Evolutionary conservation across 2,888 invertebrate genomes (phyloP).

Genomic region (Lampropteryx suffumata): DNA sequence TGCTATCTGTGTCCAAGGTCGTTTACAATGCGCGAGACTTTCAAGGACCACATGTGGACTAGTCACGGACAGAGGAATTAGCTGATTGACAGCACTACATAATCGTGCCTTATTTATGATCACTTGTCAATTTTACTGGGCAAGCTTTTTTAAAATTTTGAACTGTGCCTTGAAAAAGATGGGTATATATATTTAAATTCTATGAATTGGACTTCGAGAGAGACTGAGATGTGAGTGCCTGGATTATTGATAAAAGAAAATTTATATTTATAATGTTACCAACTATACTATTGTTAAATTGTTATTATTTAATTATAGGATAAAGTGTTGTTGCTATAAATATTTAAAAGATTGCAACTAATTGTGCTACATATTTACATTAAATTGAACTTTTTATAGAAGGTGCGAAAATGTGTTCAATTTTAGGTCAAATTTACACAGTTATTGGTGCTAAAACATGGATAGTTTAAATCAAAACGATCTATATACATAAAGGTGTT

Average conservation of each 20-base stretch:
- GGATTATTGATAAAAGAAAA: constrained; percentile 23
- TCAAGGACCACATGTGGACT: constrained; percentile 87
- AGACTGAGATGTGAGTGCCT: constrained; percentile 35
- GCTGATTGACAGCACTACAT: constrained; percentile 39
- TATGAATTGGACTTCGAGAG: constrained; percentile 28
- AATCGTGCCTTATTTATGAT: constrained; percentile 61
- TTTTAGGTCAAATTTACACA: constrained; percentile 33
- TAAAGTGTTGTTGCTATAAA: constrained; percentile 7
- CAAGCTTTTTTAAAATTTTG: constrained; percentile 24
- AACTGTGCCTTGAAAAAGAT: constrained; percentile 33
- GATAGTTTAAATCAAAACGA: constrained; percentile 1
- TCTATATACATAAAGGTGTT: no score
- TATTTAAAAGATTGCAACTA: constrained; percentile 13
- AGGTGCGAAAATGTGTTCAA: constrained; percentile 35
- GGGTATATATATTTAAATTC: constrained; percentile 16
- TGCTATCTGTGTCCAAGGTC: constrained; percentile 87
- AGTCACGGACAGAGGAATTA: constrained; percentile 85
- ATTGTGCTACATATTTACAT: constrained; percentile 15
- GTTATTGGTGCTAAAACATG: constrained; percentile 33
- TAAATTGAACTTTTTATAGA: constrained; percentile 3
- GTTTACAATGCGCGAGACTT: constrained; percentile 86
- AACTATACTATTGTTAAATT: constrained; percentile 17
- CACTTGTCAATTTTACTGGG: constrained; percentile 43
- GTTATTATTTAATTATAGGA: constrained; percentile 7
- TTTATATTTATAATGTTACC: constrained; percentile 30